These are phyloP conservation scores for Pheosia tremula DNA, from an alignment of 2,888 invertebrate genomes.

Conservation along the genomic window DNA sequence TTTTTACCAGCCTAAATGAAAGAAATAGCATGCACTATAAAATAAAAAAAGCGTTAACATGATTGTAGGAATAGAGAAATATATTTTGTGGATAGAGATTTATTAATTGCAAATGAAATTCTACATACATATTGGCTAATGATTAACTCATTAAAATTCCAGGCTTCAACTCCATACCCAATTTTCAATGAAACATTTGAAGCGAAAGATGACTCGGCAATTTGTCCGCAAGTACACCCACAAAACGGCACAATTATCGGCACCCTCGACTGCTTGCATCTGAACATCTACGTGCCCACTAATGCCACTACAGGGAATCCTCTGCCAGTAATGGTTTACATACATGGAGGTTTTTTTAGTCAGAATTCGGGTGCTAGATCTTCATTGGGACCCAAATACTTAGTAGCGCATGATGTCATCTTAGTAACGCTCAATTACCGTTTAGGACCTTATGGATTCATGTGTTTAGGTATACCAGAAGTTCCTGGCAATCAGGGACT, in stretches of 20 bases:
- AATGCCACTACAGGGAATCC: background rate
- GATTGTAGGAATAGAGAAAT: too few relatives aligned
- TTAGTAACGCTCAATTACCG: conserved; percentile 56
- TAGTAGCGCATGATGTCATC: conserved; percentile 51
- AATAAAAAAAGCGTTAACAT: too few relatives aligned
- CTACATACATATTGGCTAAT: background rate
- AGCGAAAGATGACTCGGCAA: conserved; percentile 12
- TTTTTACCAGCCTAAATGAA: too few relatives aligned
- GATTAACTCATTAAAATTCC: conserved; percentile 3
- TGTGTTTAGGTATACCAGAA: conserved; percentile 59
- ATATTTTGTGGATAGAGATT: too few relatives aligned
- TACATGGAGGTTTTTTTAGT: conserved; percentile 58
- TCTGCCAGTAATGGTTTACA: conserved; percentile 46
- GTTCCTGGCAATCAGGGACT: conserved; percentile 65
- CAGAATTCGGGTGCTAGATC: conserved; percentile 41
- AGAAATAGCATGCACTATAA: too few relatives aligned
- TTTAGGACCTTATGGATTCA: conserved; percentile 60
- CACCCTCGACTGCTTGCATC: conserved; percentile 12
- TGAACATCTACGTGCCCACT: conserved; percentile 15
- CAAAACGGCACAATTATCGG: conserved; percentile 7
- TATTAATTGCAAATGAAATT: too few relatives aligned
- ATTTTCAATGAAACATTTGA: conserved; percentile 12
- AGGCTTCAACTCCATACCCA: conserved; percentile 10
- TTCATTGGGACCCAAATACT: conserved; percentile 47
- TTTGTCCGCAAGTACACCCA: conserved; percentile 14